Conservation (phyloP, 2,113 vertebrate genomes). For the Sorex araneus region DNA sequence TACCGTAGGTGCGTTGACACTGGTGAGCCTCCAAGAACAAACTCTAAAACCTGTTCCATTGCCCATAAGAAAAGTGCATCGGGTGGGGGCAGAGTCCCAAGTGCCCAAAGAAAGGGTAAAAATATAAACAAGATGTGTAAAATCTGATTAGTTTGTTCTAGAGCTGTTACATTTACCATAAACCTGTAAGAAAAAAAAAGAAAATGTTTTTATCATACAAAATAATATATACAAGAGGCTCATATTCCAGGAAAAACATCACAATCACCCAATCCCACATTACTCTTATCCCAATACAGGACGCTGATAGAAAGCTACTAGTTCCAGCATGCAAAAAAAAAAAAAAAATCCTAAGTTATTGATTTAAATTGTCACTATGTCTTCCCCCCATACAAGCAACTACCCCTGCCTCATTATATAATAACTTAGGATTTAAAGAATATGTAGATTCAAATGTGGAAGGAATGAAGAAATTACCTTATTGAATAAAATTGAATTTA, state of each 20-base stretch:
- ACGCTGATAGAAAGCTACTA: slow-evolving; percentile 28
- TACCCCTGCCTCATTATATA: not conserved
- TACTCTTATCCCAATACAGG: not conserved
- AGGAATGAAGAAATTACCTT: not conserved
- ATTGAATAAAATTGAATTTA: slow-evolving; percentile 11
- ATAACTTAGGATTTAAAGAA: slow-evolving; percentile 21
- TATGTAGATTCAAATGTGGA: not conserved
- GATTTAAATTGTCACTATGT: not conserved
- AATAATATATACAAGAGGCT: not conserved
- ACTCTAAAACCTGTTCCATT: slow-evolving; percentile 96
- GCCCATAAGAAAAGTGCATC: slow-evolving; percentile 97
- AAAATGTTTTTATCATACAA: slow-evolving; percentile 78
- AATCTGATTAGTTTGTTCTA: slow-evolving; percentile 95
- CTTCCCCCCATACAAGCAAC: not conserved
- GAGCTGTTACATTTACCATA: slow-evolving; percentile 89
- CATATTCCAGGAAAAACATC: slow-evolving; percentile 25
- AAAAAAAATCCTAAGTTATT: not conserved
- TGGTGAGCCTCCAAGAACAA: slow-evolving; percentile 96
- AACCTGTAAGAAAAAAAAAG: slow-evolving; percentile 90
- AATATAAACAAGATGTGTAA: slow-evolving; percentile 95
- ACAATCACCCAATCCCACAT: not conserved
- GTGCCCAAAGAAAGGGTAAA: slow-evolving; percentile 96
- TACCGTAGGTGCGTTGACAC: slow-evolving; percentile 96
- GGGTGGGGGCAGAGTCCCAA: slow-evolving; percentile 95
- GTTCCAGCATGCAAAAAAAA: not conserved